phyloP scores from a whole-genome alignment of 2,113 vertebrate species.

The Phoxinus phoxinus region DNA sequence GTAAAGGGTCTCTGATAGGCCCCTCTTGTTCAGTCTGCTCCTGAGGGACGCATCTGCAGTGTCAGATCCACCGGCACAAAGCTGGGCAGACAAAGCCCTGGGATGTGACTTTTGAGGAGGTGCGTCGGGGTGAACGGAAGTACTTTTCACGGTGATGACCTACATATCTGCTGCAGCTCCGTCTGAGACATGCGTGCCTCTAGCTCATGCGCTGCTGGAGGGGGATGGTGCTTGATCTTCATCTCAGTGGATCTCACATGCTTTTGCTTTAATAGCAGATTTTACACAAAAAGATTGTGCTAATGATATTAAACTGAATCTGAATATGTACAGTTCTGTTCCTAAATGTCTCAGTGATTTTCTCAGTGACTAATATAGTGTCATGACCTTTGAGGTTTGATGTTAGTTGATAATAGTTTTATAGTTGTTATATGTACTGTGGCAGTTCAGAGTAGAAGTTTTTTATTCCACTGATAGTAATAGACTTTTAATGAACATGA shows the following conservation, averaged over 20 bases:
- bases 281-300: not conserved
- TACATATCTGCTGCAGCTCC: constrained; percentile 46
- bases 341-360: not conserved
- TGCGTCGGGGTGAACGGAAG: not conserved
- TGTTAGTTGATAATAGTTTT: too few species aligned
- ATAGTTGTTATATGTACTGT: too few species aligned
- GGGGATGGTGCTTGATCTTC: not conserved
- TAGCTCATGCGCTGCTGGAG: constrained; percentile 25
- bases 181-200: constrained; percentile 2
- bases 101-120: constrained; percentile 13
- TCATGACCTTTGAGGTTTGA: too few species aligned
- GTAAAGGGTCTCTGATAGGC: constrained; percentile 22
- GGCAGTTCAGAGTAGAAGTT: too few species aligned
- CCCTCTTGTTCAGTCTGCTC: constrained; percentile 16
- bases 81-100: constrained; percentile 29
- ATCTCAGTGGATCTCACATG: not conserved
- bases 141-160: constrained; percentile 45
- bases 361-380: not conserved
- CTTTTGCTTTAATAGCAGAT: not conserved
- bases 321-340: not conserved
- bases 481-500: too few species aligned
- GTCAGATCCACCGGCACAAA: constrained; percentile 31
- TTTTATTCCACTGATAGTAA: too few species aligned
- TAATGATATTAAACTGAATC: not conserved
- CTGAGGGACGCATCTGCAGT: constrained; percentile 25